Percentiles rank a stretch among this genome's conserved stretches.
phyloP scores from a whole-genome alignment of 1,140 invertebrate genomes.

The Lepidurus couesii region DNA sequence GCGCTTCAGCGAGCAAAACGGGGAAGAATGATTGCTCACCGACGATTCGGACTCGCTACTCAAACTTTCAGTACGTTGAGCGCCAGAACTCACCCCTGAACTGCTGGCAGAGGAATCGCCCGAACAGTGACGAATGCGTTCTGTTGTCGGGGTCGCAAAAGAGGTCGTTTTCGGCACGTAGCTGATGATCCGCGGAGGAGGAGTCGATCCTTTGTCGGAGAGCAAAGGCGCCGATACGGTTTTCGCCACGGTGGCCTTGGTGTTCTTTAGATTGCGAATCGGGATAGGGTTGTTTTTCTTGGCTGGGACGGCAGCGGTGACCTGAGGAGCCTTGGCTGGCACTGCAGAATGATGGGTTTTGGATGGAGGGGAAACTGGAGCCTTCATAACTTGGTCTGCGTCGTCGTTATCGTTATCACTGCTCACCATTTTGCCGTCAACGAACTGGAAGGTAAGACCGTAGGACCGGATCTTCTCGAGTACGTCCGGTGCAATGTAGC shows the following conservation, averaged over 20 bases:
- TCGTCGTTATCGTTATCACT: constrained; percentile 57
- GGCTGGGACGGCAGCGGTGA: background rate
- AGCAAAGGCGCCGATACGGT: background rate
- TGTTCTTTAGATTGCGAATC: background rate
- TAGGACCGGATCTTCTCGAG: constrained; percentile 75
- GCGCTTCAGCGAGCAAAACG: constrained; percentile 30
- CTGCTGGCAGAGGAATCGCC: constrained; percentile 35
- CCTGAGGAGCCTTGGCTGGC: background rate
- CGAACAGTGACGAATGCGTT: constrained; percentile 32
- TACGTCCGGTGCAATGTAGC: constrained; percentile 65
- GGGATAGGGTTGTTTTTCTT: background rate
- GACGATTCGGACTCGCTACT: constrained; percentile 23
- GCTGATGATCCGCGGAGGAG: constrained; percentile 31
- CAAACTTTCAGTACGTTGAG: background rate
- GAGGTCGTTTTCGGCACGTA: constrained; percentile 32
- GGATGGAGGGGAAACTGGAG: background rate
- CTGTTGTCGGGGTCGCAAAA: background rate
- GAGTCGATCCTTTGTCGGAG: background rate
- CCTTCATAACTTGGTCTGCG: constrained; percentile 51
- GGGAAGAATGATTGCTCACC: constrained; percentile 24
- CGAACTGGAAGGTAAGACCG: constrained; percentile 78
- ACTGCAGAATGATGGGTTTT: constrained; percentile 23
- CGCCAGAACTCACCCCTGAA: constrained; percentile 34
- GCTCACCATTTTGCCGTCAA: constrained; percentile 71
- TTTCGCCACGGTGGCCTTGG: background rate